Conservation (phyloP, 1,140 invertebrate species). For the Lepidurus packardi region DNA sequence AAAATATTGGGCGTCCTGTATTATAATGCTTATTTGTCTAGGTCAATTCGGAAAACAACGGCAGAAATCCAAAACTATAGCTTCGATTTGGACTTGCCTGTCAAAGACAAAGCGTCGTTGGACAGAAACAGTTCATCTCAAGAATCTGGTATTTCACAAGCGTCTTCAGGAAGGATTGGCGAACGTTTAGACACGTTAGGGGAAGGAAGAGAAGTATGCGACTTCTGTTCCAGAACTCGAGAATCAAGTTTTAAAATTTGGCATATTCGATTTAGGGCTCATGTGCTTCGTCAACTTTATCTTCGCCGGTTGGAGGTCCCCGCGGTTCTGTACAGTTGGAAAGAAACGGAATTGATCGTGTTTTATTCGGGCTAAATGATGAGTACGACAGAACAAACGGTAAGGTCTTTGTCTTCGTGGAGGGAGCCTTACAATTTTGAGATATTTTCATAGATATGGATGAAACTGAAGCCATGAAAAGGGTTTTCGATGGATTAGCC, state of each 20-base stretch:
- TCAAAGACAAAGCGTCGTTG: conserved; percentile 28
- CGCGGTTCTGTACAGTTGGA: conserved; percentile 26
- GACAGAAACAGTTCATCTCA: conserved; percentile 71
- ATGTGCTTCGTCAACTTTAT: conserved; percentile 31
- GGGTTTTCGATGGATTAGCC: neutral
- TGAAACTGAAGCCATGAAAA: neutral
- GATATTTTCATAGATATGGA: neutral
- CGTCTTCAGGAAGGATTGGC: conserved; percentile 53
- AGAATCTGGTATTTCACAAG: conserved; percentile 82
- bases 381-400: neutral
- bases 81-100: conserved; percentile 44
- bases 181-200: conserved; percentile 53
- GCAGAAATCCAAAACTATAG: conserved; percentile 88
- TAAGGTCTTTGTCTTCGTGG: neutral
- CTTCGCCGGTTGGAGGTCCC: conserved; percentile 32
- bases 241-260: neutral
- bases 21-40: conserved; percentile 39
- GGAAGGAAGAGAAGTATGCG: conserved; percentile 52
- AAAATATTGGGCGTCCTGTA: neutral
- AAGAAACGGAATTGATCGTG: conserved; percentile 24
- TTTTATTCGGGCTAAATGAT: conserved; percentile 16
- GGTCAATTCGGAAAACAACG: conserved; percentile 79
- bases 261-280: conserved; percentile 22
- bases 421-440: neutral
- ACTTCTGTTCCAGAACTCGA: conserved; percentile 9